Evolutionary conservation across 2,888 invertebrate genomes (phyloP).

Genomic region (Creontiades dilutus): DNA sequence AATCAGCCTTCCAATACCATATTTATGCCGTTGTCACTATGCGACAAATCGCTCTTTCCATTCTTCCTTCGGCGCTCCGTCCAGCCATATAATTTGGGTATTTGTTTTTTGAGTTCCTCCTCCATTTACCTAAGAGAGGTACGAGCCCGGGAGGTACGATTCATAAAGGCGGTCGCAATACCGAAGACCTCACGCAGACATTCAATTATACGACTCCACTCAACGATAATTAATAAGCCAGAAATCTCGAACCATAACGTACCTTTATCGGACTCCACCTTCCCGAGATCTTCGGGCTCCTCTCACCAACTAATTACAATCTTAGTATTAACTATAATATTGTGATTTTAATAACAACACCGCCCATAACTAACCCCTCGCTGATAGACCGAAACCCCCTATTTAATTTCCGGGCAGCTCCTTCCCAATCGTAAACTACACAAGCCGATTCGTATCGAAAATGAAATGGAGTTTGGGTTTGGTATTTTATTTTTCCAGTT

Average conservation of each 20-base stretch:
- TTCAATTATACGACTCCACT: constrained; percentile 60
- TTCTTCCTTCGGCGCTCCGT: constrained; percentile 1
- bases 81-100: constrained; percentile 60
- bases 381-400: not conserved
- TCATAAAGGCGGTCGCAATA: constrained; percentile 68
- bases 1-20: constrained; percentile 53
- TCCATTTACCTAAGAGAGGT: not conserved
- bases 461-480: not conserved
- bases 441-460: not conserved
- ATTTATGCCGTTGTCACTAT: constrained; percentile 69
- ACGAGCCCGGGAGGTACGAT: constrained; percentile 57
- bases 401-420: not conserved
- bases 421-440: not conserved
- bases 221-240: constrained; percentile 59
- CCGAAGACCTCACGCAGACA: constrained; percentile 63
- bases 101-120: constrained; percentile 53
- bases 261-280: constrained; percentile 44
- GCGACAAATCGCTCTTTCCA: constrained; percentile 67
- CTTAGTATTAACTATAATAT: not conserved
- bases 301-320: constrained; percentile 54
- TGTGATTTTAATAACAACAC: constrained; percentile 17
- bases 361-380: constrained; percentile 18
- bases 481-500: too few species aligned
- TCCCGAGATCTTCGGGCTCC: constrained; percentile 23
- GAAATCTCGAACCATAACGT: constrained; percentile 48